Evolutionary conservation across 1,140 invertebrate genomes (phyloP).

Genomic region (Pachyrhynchus sulphureomaculatus): DNA sequence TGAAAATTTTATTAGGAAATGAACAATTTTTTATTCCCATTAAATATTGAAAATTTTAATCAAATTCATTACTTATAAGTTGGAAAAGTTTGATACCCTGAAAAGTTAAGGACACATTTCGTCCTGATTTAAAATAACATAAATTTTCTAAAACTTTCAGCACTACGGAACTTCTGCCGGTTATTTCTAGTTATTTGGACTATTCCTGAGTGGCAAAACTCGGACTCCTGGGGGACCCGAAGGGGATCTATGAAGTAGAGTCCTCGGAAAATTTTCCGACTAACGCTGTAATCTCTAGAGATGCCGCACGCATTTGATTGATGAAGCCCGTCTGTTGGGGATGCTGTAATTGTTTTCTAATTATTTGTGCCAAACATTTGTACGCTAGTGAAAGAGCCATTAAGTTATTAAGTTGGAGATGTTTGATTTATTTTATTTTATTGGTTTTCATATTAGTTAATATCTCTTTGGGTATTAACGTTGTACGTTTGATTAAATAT

Average conservation of each 20-base stretch:
- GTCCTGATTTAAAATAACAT: constrained; percentile 17
- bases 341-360: constrained; percentile 39
- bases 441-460: not conserved
- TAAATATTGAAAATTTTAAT: too few species aligned
- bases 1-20: too few species aligned
- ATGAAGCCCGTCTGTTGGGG: constrained; percentile 28
- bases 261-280: constrained; percentile 17
- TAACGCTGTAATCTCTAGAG: constrained; percentile 32
- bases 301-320: constrained; percentile 36
- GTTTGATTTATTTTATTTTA: not conserved
- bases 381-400: not conserved
- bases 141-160: constrained; percentile 16
- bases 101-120: too few species aligned
- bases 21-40: too few species aligned
- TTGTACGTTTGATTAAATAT: too few species aligned
- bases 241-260: constrained; percentile 20
- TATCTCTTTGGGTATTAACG: too few species aligned
- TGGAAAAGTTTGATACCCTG: too few species aligned
- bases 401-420: constrained; percentile 3
- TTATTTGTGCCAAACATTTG: constrained; percentile 38
- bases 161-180: constrained; percentile 6
- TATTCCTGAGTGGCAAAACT: constrained; percentile 10
- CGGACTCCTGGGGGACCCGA: constrained; percentile 13
- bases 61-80: too few species aligned
- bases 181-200: constrained; percentile 15